These are phyloP conservation scores for Tiliacea citrago DNA, from an alignment of 2,888 invertebrate genomes.

Conservation along the genomic window DNA sequence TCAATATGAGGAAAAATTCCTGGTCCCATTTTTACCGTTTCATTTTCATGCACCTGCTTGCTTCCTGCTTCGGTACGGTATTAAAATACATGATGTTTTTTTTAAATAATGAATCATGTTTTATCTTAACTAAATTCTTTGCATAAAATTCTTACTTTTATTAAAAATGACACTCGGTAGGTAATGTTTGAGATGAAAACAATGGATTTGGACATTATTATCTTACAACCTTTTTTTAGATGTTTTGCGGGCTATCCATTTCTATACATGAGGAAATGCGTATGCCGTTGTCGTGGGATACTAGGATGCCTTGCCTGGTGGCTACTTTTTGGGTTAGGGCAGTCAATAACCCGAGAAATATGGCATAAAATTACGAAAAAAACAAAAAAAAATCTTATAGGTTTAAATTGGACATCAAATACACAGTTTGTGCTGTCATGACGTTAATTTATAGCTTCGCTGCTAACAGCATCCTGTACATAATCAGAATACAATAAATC, in stretches of 20 bases:
- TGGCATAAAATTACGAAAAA: slow-evolving; percentile 55
- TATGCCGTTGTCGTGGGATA: slow-evolving; percentile 70
- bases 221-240: slow-evolving; percentile 48
- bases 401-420: slow-evolving; percentile 17
- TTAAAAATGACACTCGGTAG: slow-evolving; percentile 22
- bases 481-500: slow-evolving; percentile 45
- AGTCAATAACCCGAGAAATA: slow-evolving; percentile 69
- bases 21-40: slow-evolving; percentile 48
- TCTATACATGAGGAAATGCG: slow-evolving; percentile 39
- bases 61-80: slow-evolving; percentile 27
- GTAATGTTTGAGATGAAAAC: slow-evolving; percentile 34
- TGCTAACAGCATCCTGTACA: slow-evolving; percentile 1
- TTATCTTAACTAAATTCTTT: slow-evolving; percentile 14
- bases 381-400: slow-evolving; percentile 28
- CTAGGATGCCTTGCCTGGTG: slow-evolving; percentile 65
- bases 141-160: slow-evolving; percentile 23
- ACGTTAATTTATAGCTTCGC: slow-evolving; percentile 9
- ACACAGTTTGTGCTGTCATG: not conserved
- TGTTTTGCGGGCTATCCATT: slow-evolving; percentile 48
- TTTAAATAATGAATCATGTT: not conserved
- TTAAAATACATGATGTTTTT: slow-evolving; percentile 34
- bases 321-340: slow-evolving; percentile 65
- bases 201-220: slow-evolving; percentile 34
- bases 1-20: slow-evolving; percentile 64
- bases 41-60: slow-evolving; percentile 59